phyloP scores from a whole-genome alignment of 2,888 invertebrate genomes.

The Lithodes maja region DNA sequence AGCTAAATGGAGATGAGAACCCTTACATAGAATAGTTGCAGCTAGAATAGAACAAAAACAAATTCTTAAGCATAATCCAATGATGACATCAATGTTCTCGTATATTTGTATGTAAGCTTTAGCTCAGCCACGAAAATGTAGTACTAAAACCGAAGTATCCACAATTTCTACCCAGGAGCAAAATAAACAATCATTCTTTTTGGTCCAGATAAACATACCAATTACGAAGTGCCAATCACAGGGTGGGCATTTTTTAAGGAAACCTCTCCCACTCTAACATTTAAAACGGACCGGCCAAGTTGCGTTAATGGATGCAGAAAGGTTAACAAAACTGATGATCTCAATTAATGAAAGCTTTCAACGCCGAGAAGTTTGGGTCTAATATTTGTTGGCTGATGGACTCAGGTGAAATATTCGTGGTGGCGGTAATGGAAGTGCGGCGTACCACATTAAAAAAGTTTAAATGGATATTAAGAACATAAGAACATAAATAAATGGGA shows the following conservation, averaged over 20 bases:
- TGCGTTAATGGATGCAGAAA: neutral
- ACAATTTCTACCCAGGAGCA: neutral
- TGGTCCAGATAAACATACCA: constrained; percentile 17
- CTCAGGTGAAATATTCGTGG: neutral
- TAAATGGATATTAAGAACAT: too few species aligned
- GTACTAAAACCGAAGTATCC: too few species aligned
- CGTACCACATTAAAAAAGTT: neutral
- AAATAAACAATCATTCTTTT: neutral
- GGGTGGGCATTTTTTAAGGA: neutral
- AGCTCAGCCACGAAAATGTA: too few species aligned
- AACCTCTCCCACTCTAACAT: neutral
- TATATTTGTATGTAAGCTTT: too few species aligned
- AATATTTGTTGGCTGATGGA: neutral
- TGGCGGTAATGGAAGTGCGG: neutral
- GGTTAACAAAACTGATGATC: neutral
- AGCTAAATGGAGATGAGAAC: too few species aligned
- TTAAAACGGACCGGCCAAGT: neutral
- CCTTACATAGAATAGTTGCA: too few species aligned
- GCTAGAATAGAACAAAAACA: too few species aligned
- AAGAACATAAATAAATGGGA: too few species aligned
- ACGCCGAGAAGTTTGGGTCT: neutral
- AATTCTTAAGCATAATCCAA: too few species aligned
- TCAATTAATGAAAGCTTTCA: neutral
- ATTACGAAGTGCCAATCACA: constrained; percentile 17
- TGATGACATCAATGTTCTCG: too few species aligned